These are phyloP conservation scores for Corythornis madagascariensis DNA, from an alignment of 2,113 vertebrate genomes.

Conservation along the genomic window DNA sequence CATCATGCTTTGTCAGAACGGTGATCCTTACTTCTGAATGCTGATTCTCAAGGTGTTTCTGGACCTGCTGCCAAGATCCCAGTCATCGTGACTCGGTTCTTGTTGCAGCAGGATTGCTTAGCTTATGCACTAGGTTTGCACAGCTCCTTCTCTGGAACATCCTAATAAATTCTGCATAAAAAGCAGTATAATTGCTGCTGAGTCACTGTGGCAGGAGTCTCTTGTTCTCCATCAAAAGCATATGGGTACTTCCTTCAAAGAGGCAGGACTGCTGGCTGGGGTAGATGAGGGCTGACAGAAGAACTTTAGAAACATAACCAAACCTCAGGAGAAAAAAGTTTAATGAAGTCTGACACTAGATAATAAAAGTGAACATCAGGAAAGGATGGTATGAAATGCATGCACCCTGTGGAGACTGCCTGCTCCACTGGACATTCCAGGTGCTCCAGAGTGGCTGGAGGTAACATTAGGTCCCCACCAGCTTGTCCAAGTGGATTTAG, in stretches of 20 bases:
- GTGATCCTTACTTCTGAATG: background rate
- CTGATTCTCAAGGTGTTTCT: background rate
- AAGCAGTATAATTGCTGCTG: background rate
- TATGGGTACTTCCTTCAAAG: background rate
- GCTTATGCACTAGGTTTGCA: background rate
- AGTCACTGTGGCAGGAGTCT: background rate
- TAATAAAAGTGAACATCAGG: background rate
- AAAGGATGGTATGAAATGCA: background rate
- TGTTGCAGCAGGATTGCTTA: background rate
- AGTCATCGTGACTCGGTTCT: background rate
- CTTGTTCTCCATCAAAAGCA: background rate
- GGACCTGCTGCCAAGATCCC: background rate
- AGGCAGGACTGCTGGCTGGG: background rate
- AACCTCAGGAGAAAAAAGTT: background rate
- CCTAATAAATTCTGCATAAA: constrained; percentile 10
- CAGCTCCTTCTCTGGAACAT: background rate
- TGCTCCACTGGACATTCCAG: background rate
- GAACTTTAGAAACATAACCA: background rate
- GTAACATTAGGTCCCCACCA: background rate
- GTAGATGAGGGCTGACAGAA: background rate
- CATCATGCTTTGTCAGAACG: background rate
- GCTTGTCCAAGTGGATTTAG: background rate
- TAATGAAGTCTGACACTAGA: background rate
- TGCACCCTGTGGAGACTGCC: background rate
- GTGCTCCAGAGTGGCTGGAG: background rate